Evolutionary conservation across 2,888 invertebrate species (phyloP), one percentile per base, ranked within the genome.

Genomic region (Hyposoter didymator): DNA sequence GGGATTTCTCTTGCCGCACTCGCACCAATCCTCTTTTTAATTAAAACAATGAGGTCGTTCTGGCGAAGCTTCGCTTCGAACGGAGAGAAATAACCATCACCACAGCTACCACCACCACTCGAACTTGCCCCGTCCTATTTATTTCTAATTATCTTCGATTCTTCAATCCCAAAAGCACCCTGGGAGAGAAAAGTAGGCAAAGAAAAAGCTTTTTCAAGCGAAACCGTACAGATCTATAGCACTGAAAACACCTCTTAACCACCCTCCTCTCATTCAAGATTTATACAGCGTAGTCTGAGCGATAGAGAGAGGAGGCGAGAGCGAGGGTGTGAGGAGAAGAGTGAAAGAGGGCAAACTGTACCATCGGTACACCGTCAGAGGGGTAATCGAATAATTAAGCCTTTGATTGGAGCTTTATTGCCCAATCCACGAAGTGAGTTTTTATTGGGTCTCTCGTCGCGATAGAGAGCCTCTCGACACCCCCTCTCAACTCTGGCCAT

Each of bases 71-170:
- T 82, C 80, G 69, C 73, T 85, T 88, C 87, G 86, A 87, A 88
- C 88, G 87, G 85, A 89, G 85, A 89, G 87, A 87, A 87, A 86
- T 82, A 78, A 87, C 82, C 86, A 70, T 59, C 78, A 32, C 84
- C 78, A 35, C 28, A 69, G 74, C 70, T 84, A 89, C 73, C 74
- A 74, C 47, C 80, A 70, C 49, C 78, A 32, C 49, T 59, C 75
- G 64, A 62, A 64, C 72, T 47, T 69, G 72, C 66, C 66, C n/a
- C 72, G 76, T 90, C 90, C 92, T 93, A 93, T 93, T 93, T 93
- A 93, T 93, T 93, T 93, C 93, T 93, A 93, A 93, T 93, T 93
- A 93, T 91, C 93, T 93, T 93, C 93, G 93, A 93, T 93, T 93
- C 90, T 90, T 91, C 91, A 91, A 92, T 88, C 88, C 88, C 84